These are phyloP conservation scores for Nemopilema nomurai DNA, from an alignment of 30 jellyfish, hydroid and myxozoan genomes.

Conservation along the genomic window DNA sequence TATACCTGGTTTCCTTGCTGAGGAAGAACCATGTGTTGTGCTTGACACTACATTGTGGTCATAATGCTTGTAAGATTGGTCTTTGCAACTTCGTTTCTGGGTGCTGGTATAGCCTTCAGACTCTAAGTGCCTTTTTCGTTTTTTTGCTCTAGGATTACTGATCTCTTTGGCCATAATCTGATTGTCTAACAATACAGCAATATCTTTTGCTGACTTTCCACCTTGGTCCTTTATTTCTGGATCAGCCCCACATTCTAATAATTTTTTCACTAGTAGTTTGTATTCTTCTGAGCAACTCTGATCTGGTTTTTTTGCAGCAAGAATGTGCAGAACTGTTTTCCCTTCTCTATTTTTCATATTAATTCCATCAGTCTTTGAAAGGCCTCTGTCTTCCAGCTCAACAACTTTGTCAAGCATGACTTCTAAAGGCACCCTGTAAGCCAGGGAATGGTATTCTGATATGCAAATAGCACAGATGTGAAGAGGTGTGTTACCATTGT, in stretches of 20 bases:
- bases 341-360: slow-evolving; percentile 54
- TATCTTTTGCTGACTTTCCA: slow-evolving; percentile 39
- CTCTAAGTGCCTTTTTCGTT: neutral
- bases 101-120: neutral
- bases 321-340: slow-evolving; percentile 53
- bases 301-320: slow-evolving; percentile 10
- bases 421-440: slow-evolving; percentile 20
- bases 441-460: neutral
- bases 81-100: neutral
- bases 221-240: slow-evolving; percentile 14
- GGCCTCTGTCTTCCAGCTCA: slow-evolving; percentile 17
- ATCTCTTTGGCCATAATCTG: slow-evolving; percentile 6
- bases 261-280: neutral
- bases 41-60: neutral
- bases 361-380: slow-evolving; percentile 11
- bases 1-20: slow-evolving; percentile 4
- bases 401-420: slow-evolving; percentile 44
- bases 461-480: slow-evolving; percentile 72
- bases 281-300: slow-evolving; percentile 8
- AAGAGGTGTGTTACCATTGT: slow-evolving; percentile 79
- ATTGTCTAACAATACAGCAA: slow-evolving; percentile 11
- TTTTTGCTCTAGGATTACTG: neutral
- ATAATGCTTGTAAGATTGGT: neutral
- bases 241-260: slow-evolving; percentile 48
- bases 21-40: neutral